phyloP scores from a whole-genome alignment of 2,888 invertebrate species.

The Morpho helenor region DNA sequence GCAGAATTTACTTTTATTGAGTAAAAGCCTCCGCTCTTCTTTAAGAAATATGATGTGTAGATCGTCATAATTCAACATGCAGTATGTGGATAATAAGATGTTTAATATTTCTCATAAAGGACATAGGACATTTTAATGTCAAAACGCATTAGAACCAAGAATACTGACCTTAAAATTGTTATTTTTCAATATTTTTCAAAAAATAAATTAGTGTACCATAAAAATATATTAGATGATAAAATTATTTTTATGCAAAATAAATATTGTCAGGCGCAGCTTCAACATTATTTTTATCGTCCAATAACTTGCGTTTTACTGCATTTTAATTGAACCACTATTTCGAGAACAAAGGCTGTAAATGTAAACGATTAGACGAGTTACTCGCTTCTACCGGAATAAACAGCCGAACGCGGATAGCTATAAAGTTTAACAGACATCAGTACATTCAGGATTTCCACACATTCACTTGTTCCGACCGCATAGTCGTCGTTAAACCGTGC shows the following conservation, averaged over 20 bases:
- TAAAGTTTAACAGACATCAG: constrained; percentile 15
- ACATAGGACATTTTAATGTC: too few relatives aligned
- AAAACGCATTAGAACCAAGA: too few relatives aligned
- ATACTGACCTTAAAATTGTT: too few relatives aligned
- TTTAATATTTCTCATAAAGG: too few relatives aligned
- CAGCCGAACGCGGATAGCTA: constrained; percentile 29
- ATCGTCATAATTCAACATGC: too few relatives aligned
- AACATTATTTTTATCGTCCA: constrained; percentile 8
- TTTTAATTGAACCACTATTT: constrained; percentile 24
- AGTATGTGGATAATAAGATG: too few relatives aligned
- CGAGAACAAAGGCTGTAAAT: constrained; percentile 24
- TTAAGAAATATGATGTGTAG: too few relatives aligned
- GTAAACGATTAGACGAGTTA: constrained; percentile 16
- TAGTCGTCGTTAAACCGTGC: constrained; percentile 37
- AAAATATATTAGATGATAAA: too few relatives aligned
- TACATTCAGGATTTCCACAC: constrained; percentile 23
- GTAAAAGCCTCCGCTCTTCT: too few relatives aligned
- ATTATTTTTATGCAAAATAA: neutral
- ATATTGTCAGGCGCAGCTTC: constrained; percentile 3
- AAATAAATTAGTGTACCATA: too few relatives aligned
- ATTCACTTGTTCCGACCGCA: constrained; percentile 27
- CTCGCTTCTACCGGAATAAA: constrained; percentile 14
- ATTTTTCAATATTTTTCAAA: too few relatives aligned
- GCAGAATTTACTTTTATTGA: too few relatives aligned
- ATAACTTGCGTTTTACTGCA: constrained; percentile 16